Evolutionary conservation across 1,140 invertebrate species (phyloP).

Genomic region (Caenorhabditis inopinata): DNA sequence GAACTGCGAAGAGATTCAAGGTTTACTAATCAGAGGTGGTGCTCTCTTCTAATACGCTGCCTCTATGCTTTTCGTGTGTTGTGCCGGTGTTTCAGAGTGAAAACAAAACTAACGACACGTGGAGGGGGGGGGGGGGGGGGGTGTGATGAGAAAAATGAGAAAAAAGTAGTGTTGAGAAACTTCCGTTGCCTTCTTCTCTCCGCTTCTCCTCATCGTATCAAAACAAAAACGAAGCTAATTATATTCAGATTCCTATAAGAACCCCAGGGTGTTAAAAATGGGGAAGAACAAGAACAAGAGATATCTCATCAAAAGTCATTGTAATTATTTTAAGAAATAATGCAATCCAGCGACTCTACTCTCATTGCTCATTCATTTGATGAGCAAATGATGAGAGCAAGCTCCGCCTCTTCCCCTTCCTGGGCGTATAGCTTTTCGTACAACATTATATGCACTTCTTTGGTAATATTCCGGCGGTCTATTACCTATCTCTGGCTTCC

Average conservation of each 20-base stretch:
- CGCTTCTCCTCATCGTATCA: background rate
- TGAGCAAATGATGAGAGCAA: conserved; percentile 26
- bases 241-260: background rate
- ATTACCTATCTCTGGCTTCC: too few species aligned
- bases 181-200: background rate
- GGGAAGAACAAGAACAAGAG: too few species aligned
- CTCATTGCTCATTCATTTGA: conserved; percentile 11
- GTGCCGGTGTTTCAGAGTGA: too few species aligned
- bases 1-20: too few species aligned
- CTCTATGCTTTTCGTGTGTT: too few species aligned
- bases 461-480: too few species aligned
- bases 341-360: background rate
- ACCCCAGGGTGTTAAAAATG: background rate
- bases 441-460: too few species aligned
- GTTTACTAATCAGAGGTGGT: too few species aligned
- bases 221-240: conserved; percentile 1
- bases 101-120: too few species aligned
- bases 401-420: background rate
- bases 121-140: too few species aligned
- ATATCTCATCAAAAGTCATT: conserved; percentile 15
- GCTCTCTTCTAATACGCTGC: too few species aligned
- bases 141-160: background rate
- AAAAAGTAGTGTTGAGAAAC: background rate
- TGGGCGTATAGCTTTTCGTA: background rate
- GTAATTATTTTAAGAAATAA: background rate